Conservation (phyloP, 1,140 invertebrate genomes). For the Diplogasteroides magnus region DNA sequence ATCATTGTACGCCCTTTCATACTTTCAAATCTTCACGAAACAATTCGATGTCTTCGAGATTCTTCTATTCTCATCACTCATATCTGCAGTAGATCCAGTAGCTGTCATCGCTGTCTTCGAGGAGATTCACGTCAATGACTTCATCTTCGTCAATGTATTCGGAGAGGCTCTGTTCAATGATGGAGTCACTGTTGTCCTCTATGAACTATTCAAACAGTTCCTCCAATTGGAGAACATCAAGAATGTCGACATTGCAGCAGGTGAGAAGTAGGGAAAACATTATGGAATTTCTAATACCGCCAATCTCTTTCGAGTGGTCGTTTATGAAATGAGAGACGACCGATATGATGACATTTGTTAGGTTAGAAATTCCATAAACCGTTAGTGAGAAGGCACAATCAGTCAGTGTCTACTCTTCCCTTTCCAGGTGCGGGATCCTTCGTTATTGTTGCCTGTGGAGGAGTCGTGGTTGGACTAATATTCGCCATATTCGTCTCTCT, state of each 20-base stretch:
- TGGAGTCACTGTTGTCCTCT: slow-evolving; percentile 84
- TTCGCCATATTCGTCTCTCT: slow-evolving; percentile 86
- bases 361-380: background rate
- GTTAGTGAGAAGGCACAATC: too few species aligned
- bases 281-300: too few species aligned
- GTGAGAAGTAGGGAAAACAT: slow-evolving; percentile 62
- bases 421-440: slow-evolving; percentile 64
- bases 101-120: slow-evolving; percentile 93
- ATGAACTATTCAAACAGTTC: slow-evolving; percentile 90
- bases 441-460: slow-evolving; percentile 85
- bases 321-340: too few species aligned
- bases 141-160: slow-evolving; percentile 96
- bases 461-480: slow-evolving; percentile 82
- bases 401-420: too few species aligned
- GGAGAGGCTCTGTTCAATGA: slow-evolving; percentile 95
- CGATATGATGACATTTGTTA: too few species aligned
- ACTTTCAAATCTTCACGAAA: slow-evolving; percentile 27
- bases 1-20: slow-evolving; percentile 19
- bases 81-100: slow-evolving; percentile 97
- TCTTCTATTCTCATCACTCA: slow-evolving; percentile 86
- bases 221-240: slow-evolving; percentile 54
- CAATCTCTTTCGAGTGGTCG: too few species aligned
- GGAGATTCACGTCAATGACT: slow-evolving; percentile 86
- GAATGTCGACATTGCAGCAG: slow-evolving; percentile 67
- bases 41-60: slow-evolving; percentile 68